These are phyloP conservation scores for Galago senegalensis DNA, from an alignment of 2,797 vertebrate genomes.

Conservation along the genomic window DNA sequence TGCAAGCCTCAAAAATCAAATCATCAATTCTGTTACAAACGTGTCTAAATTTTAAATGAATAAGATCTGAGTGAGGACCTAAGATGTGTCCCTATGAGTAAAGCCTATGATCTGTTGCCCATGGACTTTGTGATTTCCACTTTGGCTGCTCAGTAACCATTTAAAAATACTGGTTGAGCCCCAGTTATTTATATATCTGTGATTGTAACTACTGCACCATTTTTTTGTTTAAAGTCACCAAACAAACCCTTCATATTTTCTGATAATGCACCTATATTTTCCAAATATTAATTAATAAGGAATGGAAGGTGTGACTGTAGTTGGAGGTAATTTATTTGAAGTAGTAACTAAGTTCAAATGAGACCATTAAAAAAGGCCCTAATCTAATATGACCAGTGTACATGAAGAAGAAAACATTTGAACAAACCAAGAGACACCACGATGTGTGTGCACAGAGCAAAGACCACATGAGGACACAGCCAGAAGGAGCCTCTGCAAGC, in stretches of 20 bases:
- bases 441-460: not conserved
- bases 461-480: not conserved
- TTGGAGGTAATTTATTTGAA: not conserved
- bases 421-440: not conserved
- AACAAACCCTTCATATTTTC: not conserved
- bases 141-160: not conserved
- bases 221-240: not conserved
- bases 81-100: not conserved
- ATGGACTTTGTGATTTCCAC: not conserved
- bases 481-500: not conserved
- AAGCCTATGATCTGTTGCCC: not conserved
- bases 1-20: not conserved
- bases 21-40: not conserved
- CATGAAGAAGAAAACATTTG: not conserved
- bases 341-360: not conserved
- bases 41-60: constrained; percentile 24
- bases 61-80: not conserved
- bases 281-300: constrained; percentile 35
- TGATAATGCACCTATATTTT: not conserved
- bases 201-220: not conserved
- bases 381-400: not conserved
- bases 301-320: not conserved
- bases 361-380: not conserved
- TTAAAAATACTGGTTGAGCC: not conserved
- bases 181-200: not conserved